phyloP scores from a whole-genome alignment of 2,797 vertebrate species.

The Sebastes nivosus region DNA sequence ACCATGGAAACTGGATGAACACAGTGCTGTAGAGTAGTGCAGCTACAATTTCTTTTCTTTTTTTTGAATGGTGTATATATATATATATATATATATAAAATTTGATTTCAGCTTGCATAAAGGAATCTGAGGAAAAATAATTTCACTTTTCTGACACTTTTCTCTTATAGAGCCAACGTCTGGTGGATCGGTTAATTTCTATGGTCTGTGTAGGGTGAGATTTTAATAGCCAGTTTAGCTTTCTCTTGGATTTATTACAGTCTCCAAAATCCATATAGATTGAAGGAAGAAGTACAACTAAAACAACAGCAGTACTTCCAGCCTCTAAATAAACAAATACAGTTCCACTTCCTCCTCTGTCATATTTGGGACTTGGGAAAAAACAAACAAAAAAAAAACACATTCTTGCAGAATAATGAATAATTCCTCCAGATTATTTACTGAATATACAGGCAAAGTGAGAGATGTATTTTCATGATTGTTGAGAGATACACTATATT shows the following conservation, averaged over 20 bases:
- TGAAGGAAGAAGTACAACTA: neutral
- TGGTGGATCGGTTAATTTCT: neutral
- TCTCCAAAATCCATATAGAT: neutral
- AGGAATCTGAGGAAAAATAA: neutral
- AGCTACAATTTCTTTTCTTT: neutral
- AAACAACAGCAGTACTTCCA: neutral
- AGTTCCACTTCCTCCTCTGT: neutral
- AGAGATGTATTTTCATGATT: conserved; percentile 5
- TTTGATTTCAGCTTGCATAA: neutral
- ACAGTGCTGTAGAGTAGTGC: too few relatives aligned
- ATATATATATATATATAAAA: too few relatives aligned
- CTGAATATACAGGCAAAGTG: neutral
- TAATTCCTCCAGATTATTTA: conserved; percentile 20
- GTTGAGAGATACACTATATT: neutral
- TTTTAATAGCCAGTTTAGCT: neutral
- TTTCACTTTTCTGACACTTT: neutral
- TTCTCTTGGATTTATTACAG: neutral
- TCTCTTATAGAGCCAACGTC: neutral
- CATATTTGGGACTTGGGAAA: neutral
- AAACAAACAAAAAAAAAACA: neutral
- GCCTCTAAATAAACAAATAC: neutral
- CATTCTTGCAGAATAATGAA: neutral
- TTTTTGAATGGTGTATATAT: neutral
- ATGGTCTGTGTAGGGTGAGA: neutral
- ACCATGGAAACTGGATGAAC: conserved; percentile 33